Evolutionary conservation across 1,140 invertebrate species (phyloP).

Genomic region (Drosophila ohnishii): DNA sequence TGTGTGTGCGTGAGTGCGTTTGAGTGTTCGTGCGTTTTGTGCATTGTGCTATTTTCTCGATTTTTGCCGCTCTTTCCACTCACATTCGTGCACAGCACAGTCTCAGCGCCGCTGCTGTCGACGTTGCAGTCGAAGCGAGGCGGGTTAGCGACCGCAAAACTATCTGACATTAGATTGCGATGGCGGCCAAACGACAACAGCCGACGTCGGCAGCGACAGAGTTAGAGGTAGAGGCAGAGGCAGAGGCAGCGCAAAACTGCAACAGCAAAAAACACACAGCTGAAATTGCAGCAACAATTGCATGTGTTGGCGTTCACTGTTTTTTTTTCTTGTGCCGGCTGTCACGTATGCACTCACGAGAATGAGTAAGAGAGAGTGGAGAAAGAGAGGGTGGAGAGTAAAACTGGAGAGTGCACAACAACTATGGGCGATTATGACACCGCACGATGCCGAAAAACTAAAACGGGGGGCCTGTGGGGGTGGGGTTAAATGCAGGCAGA

Average conservation of each 20-base stretch:
- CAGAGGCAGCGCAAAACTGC: slow-evolving; percentile 10
- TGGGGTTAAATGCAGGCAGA: slow-evolving; percentile 25
- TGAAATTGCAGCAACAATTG: slow-evolving; percentile 14
- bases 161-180: slow-evolving; percentile 83
- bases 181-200: slow-evolving; percentile 83
- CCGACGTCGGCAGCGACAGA: slow-evolving; percentile 61
- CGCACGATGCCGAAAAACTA: slow-evolving; percentile 59
- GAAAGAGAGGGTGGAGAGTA: not conserved
- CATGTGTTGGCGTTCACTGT: slow-evolving; percentile 43
- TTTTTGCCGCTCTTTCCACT: slow-evolving; percentile 58
- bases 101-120: slow-evolving; percentile 10
- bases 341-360: slow-evolving; percentile 50
- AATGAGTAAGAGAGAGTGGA: not conserved
- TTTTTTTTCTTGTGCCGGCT: slow-evolving; percentile 42
- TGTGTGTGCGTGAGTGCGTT: slow-evolving; percentile 22
- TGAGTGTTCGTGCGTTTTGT: slow-evolving; percentile 28
- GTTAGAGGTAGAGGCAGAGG: slow-evolving; percentile 23
- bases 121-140: slow-evolving; percentile 42
- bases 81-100: slow-evolving; percentile 38
- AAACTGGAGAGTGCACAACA: slow-evolving; percentile 6
- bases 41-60: slow-evolving; percentile 56
- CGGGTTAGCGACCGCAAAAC: slow-evolving; percentile 83
- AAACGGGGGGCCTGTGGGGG: not conserved
- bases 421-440: slow-evolving; percentile 65
- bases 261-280: not conserved